Base-by-base conservation (phyloP, 2,113 vertebrate species). In the Notothenia coriiceps region DNA sequence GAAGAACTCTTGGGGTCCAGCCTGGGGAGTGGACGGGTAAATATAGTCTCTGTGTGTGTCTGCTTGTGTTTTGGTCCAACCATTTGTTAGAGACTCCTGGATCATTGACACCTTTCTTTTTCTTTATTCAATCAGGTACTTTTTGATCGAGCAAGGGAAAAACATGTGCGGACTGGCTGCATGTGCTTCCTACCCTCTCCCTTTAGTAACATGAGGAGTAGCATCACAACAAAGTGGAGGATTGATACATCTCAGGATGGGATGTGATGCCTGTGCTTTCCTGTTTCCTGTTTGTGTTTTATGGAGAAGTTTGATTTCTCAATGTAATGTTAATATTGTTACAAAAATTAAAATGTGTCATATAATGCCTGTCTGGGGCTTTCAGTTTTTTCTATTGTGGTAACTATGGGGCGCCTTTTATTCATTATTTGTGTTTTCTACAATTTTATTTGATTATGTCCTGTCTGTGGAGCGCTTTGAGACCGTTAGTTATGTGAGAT, bases 141-240 rank as follows among this genome's bases (percentile, higher is more conserved):
- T 98, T 90, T 93, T 95, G 11, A 98, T 97, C 0, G 95, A 97
- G 70, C 93, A 95, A 0, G 96, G 96, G 44, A 96, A 92, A 90
- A 98, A 98, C 62, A 97, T 97, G 96, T 98, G 97, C 1, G 96
- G 97, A 0, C 95, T 97, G 0, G 96, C 96, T 0, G 95, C 95
- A 0, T 98, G 97, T 3, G 94, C 96, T 2, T 98, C 96, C 8
- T 98, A 95, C 84, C 96, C 97, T 0, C 5, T 96, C 1, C 95
- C 94, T 15, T 85, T 78, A 66, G 71, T 96, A 40, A 40, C 6
- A 69, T 97, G 76, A 96, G 62, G 18, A 68, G 47, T 25, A 46
- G 73, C 57, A 57, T 18, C 29, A 13, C 57, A 47, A 50, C 29
- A 50, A 56, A 44, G 40, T n/a, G 60, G 46, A 52, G 9, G 70